Percentiles rank a stretch among this genome's conserved stretches.
phyloP scores from a whole-genome alignment of 2,797 vertebrate genomes.

The Aphelocoma californica region DNA sequence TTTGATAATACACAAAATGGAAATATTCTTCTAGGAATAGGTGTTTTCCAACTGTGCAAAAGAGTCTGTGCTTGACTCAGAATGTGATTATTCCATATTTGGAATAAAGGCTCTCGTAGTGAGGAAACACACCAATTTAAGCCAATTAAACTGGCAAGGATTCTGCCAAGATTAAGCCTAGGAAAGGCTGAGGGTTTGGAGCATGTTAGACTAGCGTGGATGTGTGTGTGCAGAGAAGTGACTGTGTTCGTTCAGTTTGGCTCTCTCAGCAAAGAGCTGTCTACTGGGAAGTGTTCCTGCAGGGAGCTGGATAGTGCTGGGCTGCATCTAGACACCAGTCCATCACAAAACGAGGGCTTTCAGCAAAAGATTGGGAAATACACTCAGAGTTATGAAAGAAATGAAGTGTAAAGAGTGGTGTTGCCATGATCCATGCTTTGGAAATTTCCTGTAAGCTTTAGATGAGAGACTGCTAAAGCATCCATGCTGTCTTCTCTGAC shows the following conservation, averaged over 20 bases:
- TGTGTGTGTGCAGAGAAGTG: neutral
- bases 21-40: constrained; percentile 15
- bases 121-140: neutral
- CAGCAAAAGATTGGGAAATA: neutral
- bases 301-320: neutral
- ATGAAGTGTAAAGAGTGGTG: neutral
- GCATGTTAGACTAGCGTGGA: rapidly evolving
- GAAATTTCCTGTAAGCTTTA: neutral
- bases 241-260: neutral
- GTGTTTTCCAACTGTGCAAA: constrained; percentile 4
- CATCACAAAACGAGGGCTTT: rapidly evolving
- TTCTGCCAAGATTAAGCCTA: neutral
- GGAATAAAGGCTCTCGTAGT: neutral
- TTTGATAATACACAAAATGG: neutral
- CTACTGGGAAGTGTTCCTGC: neutral
- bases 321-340: neutral
- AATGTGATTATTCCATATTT: neutral
- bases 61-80: neutral
- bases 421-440: neutral
- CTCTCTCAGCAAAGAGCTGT: neutral
- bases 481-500: neutral
- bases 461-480: neutral
- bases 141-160: neutral
- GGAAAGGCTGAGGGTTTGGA: neutral
- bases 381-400: neutral